These are phyloP conservation scores for Enteromius thamalakanensis DNA, from an alignment of 2,797 vertebrate genomes.

Conservation along the genomic window DNA sequence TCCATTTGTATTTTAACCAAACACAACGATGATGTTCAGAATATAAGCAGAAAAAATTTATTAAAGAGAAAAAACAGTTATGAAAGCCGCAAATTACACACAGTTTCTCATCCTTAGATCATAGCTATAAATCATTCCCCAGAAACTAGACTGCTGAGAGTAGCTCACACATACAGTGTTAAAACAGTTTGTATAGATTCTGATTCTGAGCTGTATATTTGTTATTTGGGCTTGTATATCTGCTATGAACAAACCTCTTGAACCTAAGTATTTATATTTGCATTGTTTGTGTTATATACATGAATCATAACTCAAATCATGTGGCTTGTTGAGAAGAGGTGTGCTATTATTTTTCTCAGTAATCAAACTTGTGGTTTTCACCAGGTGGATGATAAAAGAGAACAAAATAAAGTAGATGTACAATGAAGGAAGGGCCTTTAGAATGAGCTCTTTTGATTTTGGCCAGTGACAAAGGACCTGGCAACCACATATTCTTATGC, in stretches of 20 bases:
- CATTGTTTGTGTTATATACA: neutral
- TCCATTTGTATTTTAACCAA: constrained; percentile 2
- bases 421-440: neutral
- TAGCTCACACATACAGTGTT: neutral
- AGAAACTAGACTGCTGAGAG: neutral
- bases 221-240: neutral
- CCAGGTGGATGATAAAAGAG: neutral
- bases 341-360: neutral
- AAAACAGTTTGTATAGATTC: neutral
- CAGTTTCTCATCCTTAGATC: constrained; percentile 8
- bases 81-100: neutral
- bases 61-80: neutral
- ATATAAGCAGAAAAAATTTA: neutral
- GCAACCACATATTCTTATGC: neutral
- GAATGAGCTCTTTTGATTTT: neutral
- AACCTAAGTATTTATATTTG: neutral
- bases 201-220: neutral
- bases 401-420: neutral
- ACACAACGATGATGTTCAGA: neutral
- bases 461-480: neutral
- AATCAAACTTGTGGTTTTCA: neutral
- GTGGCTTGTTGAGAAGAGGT: neutral
- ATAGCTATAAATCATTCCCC: neutral
- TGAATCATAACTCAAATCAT: neutral
- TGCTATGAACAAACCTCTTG: neutral